Base-by-base conservation (phyloP, 2,113 vertebrate species). In the Meleagris gallopavo region DNA sequence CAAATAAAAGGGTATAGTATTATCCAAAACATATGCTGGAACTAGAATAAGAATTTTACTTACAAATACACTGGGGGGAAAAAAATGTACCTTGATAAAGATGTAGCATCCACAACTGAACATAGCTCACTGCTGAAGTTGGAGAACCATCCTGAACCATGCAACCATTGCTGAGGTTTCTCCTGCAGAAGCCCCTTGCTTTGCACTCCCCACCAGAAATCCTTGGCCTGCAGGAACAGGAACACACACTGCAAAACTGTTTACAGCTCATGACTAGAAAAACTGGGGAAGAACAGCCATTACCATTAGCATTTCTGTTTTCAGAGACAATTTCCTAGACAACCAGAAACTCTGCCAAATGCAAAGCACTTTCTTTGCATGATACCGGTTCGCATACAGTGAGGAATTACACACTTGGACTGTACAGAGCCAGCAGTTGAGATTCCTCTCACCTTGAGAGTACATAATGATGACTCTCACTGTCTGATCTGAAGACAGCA, bases 361-460 rank as follows among this genome's bases (percentile, higher is more conserved):
- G 12, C 27, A 34, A 41, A 24, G 4, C 0, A 3, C 17, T 64
- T 75, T 34, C 11, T 64, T 55, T 5, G 11, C 17, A 12, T 13
- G 3, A 0, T 11, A 40, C 12, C 6, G 2, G n/a, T 36, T 67
- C 30, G 55, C 10, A 16, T 3, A 19, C 5, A 20, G 21, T 4
- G 16, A 62, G 36, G 41, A n/a, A 36, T 2, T 8, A 62, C 16
- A n/a, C 1, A 2, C 10, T 24, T 15, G 40, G 22, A 25, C 22
- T 2, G 1, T 52, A 38, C 2, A 0, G 57, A 76, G 32, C 32
- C 40, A 79, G n/a, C 10, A 38, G 10, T 20, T 52, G 57, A 64
- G 9, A 30, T 38, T 40, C 48, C 38, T 52, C 82, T 52, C 32
- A 32, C 60, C 7, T 16, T 55, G 43, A 65, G 20, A 48, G 41